These are phyloP conservation scores for Protomyctophum bolini DNA, from an alignment of 2,113 vertebrate species.

Conservation along the genomic window DNA sequence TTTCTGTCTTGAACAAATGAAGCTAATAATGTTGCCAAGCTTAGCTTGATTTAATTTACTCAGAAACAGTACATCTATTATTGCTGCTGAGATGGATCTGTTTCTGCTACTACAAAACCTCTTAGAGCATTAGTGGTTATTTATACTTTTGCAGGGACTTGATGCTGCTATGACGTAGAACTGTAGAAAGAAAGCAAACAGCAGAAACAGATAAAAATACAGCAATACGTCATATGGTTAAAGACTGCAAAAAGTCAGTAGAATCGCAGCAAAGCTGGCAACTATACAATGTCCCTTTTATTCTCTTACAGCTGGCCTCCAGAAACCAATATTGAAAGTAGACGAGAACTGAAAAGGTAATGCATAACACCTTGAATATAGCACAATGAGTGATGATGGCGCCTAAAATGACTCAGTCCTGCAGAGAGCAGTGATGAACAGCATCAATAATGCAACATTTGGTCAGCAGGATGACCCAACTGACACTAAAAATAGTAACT, in stretches of 20 bases:
- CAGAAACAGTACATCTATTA: neutral
- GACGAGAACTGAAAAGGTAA: neutral
- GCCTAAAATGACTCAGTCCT: conserved; percentile 56
- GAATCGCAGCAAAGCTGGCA: no score
- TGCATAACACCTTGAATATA: conserved; percentile 20
- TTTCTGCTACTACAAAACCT: conserved; percentile 23
- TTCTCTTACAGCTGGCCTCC: no score
- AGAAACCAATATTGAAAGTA: no score
- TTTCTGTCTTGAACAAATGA: conserved; percentile 11
- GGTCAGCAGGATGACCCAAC: conserved; percentile 59
- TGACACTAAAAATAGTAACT: conserved; percentile 59
- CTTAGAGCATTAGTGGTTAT: conserved; percentile 44
- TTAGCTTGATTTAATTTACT: conserved; percentile 6
- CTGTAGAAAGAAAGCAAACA: conserved; percentile 15
- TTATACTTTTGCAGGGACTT: conserved; percentile 33
- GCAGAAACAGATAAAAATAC: conserved; percentile 1
- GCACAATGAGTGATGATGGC: conserved; percentile 37
- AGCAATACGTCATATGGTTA: neutral
- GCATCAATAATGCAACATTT: conserved; percentile 69
- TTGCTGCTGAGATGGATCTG: neutral
- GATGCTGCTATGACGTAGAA: conserved; percentile 25
- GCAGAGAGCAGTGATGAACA: conserved; percentile 56
- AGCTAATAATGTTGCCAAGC: neutral
- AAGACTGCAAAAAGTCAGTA: neutral
- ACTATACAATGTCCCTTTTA: no score